Conservation (phyloP, 1,140 invertebrate genomes). For the Helicoverpa zea region DNA sequence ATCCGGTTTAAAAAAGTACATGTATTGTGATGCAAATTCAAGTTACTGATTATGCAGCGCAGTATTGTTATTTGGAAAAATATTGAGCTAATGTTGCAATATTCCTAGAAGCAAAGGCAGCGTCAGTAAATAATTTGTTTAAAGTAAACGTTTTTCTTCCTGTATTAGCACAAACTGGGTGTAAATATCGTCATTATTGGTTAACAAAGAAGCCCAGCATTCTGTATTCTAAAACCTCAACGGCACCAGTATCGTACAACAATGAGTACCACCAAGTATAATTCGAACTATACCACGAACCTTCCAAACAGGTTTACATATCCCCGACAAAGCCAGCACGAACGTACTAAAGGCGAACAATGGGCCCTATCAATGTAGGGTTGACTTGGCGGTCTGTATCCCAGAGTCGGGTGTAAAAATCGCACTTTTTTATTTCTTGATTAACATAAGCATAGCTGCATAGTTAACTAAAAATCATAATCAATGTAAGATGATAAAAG, state of each 20-base stretch:
- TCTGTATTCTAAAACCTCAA: not conserved
- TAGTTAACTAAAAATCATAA: too few relatives aligned
- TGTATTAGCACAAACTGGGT: not conserved
- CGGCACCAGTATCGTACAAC: not conserved
- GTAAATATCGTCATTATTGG: not conserved
- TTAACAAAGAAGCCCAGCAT: not conserved
- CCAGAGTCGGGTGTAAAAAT: not conserved
- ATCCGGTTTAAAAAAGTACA: constrained; percentile 50
- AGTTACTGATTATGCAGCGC: too few relatives aligned
- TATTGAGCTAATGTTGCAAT: not conserved
- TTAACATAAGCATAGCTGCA: too few relatives aligned
- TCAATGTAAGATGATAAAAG: too few relatives aligned
- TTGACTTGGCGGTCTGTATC: not conserved
- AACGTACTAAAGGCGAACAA: constrained; percentile 67
- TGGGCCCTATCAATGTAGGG: constrained; percentile 51
- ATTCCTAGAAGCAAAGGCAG: not conserved
- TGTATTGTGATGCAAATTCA: constrained; percentile 21
- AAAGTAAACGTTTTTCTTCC: too few relatives aligned
- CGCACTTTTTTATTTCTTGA: too few relatives aligned
- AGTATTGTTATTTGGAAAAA: not conserved
- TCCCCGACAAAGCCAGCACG: constrained; percentile 61
- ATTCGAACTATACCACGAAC: constrained; percentile 50
- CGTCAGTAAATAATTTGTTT: too few relatives aligned
- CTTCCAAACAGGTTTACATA: constrained; percentile 70
- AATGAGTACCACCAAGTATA: constrained; percentile 14